Evolutionary conservation across 2,888 invertebrate genomes (phyloP).

Genomic region (Xiphydria camelus): DNA sequence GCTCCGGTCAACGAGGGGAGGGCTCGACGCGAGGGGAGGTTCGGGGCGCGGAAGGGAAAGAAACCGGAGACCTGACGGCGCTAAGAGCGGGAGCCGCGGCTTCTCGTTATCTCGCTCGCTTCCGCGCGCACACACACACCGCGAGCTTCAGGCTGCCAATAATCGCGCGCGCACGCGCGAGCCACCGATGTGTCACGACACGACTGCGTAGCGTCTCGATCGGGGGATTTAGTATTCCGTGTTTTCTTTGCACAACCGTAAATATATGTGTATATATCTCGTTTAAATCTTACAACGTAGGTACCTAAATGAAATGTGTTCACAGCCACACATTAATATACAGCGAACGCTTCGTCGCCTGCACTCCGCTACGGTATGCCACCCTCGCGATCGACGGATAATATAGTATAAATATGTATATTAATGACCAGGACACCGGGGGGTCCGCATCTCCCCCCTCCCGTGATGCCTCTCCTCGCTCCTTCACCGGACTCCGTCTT

Average conservation of each 20-base stretch:
- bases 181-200: background rate
- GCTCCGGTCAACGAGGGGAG: too few relatives aligned
- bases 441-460: too few relatives aligned
- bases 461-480: too few relatives aligned
- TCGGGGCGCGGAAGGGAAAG: too few relatives aligned
- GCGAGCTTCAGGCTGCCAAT: background rate
- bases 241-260: slow-evolving; percentile 1
- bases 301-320: slow-evolving; percentile 53
- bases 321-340: slow-evolving; percentile 58
- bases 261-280: background rate
- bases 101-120: background rate
- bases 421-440: too few relatives aligned
- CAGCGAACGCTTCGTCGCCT: slow-evolving; percentile 14
- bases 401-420: too few relatives aligned
- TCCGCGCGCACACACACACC: background rate
- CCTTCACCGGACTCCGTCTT: too few relatives aligned
- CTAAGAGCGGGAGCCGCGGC: background rate
- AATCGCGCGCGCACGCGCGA: too few relatives aligned
- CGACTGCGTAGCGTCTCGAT: background rate
- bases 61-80: too few relatives aligned
- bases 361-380: background rate
- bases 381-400: too few relatives aligned
- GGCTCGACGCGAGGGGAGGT: too few relatives aligned
- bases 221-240: background rate
- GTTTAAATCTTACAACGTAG: slow-evolving; percentile 4